Base-by-base conservation (phyloP, 2,113 vertebrate genomes). In the Pterocles burchelli region DNA sequence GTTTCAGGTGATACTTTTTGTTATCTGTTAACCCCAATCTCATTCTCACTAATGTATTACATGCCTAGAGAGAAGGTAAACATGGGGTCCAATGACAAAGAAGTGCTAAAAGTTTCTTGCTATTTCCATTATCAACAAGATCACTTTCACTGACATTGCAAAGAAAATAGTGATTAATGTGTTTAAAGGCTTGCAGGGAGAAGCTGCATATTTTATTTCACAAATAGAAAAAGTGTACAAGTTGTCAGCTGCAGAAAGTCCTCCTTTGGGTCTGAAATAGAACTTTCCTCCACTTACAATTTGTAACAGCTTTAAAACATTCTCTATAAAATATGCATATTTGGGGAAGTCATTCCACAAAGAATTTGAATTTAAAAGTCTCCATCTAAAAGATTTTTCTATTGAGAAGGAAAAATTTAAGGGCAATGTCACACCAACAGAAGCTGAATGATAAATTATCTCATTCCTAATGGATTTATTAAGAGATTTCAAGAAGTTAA, bases 21-120 rank as follows among this genome's bases (percentile, higher is more conserved):
- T 11, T 49, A 81, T 77, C 77, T 89, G 65, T 94, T 96, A 96
- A 84, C 78, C 24, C 55, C 70, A 76, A 52, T 79, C 72, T 75
- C 45, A 11, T 79, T 90, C 68, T 85, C 85, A 80, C 68, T 92
- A 91, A 61, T 71, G 48, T 85, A 54, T 73, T 29, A 41, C 61
- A 46, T 54, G 31, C 54, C 33, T 43, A 62, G 66, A 67, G 58
- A 62, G 19, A 81, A 88, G 41, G 38, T 49, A 63, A 74, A 65
- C 65, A 61, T 45, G 77, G 18, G 36, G 21, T 31, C 70, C 45
- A 48, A 36, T 33, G 66, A 93, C 2, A 13, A 86, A n/a, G 43
- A 77, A 72, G 15, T 46, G 2, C n/a, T 31, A n/a, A 75, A 45
- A 68, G n/a, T 84, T 87, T 85, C 17, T 51, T 85, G 16, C 11